phyloP scores from a whole-genome alignment of 2,113 vertebrate species.

The Boleophthalmus pectinirostris region DNA sequence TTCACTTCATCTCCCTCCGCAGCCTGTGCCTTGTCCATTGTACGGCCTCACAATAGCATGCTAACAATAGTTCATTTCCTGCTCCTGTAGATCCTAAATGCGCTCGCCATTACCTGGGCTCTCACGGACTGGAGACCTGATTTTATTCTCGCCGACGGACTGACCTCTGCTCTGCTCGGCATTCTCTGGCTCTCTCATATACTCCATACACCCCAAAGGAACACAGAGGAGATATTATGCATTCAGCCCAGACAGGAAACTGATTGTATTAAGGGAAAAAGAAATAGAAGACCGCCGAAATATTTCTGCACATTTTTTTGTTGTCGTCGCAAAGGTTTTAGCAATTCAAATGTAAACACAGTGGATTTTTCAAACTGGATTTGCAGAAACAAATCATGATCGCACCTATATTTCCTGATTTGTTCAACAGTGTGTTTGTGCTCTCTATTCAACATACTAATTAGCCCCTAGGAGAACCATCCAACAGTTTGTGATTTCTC shows the following conservation, averaged over 20 bases:
- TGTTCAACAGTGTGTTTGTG: slow-evolving; percentile 64
- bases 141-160: slow-evolving; percentile 26
- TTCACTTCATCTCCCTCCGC: slow-evolving; percentile 52
- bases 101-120: slow-evolving; percentile 43
- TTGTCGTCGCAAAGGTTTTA: slow-evolving; percentile 11
- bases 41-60: slow-evolving; percentile 47
- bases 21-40: slow-evolving; percentile 42
- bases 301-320: slow-evolving; percentile 16
- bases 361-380: slow-evolving; percentile 28
- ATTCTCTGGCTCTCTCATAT: slow-evolving; percentile 21
- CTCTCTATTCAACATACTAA: slow-evolving; percentile 69
- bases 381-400: slow-evolving; percentile 46
- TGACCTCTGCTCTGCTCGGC: slow-evolving; percentile 31
- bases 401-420: slow-evolving; percentile 59
- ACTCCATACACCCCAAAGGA: slow-evolving; percentile 20
- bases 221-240: slow-evolving; percentile 19
- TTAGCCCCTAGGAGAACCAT: slow-evolving; percentile 77
- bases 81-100: slow-evolving; percentile 32
- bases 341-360: slow-evolving; percentile 46
- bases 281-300: background rate
- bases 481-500: slow-evolving; percentile 74
- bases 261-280: slow-evolving; percentile 17
- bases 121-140: slow-evolving; percentile 46
- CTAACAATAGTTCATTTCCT: slow-evolving; percentile 59
- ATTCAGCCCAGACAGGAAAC: slow-evolving; percentile 31